A percentile compares a stretch with the other conserved stretches of the same genome.
Conservation (phyloP, 2,888 invertebrate species). For the Lypha dubia region DNA sequence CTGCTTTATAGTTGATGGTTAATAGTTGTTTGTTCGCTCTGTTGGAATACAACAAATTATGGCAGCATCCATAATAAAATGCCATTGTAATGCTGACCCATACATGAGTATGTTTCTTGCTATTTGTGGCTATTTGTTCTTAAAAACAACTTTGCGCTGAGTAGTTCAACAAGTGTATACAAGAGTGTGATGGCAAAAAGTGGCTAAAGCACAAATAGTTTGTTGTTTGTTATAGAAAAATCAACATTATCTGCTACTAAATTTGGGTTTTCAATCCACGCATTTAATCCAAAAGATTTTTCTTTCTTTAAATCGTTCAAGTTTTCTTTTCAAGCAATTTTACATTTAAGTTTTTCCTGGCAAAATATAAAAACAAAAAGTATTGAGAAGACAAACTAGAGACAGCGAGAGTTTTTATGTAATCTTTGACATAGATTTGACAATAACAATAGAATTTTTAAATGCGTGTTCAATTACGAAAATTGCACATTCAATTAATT, state of each 20-base stretch:
- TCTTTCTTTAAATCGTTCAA: background rate
- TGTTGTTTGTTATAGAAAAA: slow-evolving; percentile 21
- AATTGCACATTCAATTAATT: too few species aligned
- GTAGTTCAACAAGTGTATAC: slow-evolving; percentile 60
- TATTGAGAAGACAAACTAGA: background rate
- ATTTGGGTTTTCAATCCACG: slow-evolving; percentile 11
- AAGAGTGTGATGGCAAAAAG: slow-evolving; percentile 36
- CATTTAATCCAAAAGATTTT: slow-evolving; percentile 4
- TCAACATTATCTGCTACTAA: slow-evolving; percentile 11
- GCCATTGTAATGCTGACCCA: slow-evolving; percentile 41
- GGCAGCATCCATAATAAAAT: slow-evolving; percentile 16
- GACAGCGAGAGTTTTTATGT: background rate
- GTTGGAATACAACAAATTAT: slow-evolving; percentile 53
- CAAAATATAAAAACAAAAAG: background rate
- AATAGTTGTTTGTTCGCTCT: slow-evolving; percentile 4
- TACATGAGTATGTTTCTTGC: slow-evolving; percentile 23
- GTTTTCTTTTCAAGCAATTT: slow-evolving; percentile 23
- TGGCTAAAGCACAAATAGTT: background rate
- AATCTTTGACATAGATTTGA: slow-evolving; percentile 4
- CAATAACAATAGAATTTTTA: background rate
- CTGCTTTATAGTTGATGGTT: background rate
- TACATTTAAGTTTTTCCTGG: background rate
- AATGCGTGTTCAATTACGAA: too few species aligned
- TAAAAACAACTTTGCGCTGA: slow-evolving; percentile 42
- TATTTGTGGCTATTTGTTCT: slow-evolving; percentile 23